A percentile compares a stretch with the other conserved stretches of the same genome.
These are phyloP conservation scores for Tapirus terrestris DNA, from an alignment of 2,113 vertebrate species.

Conservation along the genomic window DNA sequence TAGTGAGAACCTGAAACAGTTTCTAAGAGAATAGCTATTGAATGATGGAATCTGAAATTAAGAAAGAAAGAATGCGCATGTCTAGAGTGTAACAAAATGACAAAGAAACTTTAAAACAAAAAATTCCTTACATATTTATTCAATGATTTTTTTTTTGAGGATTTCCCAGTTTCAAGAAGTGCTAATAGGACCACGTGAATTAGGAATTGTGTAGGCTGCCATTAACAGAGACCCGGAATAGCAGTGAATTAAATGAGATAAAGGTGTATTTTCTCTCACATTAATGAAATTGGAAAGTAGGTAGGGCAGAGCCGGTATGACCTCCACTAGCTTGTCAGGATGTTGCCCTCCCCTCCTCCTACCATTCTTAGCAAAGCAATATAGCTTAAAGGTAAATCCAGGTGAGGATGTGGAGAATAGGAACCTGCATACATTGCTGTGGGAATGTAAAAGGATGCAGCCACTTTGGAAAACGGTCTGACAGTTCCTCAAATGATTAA, in stretches of 20 bases:
- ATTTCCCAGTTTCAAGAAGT: neutral
- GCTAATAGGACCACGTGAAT: neutral
- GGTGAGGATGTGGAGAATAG: neutral
- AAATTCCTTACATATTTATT: neutral
- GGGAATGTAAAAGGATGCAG: slow-evolving; percentile 2
- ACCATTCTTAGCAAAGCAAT: slow-evolving; percentile 18
- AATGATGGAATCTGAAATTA: neutral
- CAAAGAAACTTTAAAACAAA: neutral
- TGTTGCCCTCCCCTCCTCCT: neutral
- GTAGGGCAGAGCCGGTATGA: neutral
- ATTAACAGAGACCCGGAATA: neutral
- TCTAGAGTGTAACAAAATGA: neutral
- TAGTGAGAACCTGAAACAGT: neutral
- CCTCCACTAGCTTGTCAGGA: neutral
- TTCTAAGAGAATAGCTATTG: neutral
- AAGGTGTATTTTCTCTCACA: neutral
- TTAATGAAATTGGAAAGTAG: neutral
- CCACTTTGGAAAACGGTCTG: neutral
- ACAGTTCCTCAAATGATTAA: neutral
- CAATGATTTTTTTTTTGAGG: neutral
- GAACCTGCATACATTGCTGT: neutral
- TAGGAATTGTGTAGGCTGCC: neutral
- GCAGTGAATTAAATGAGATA: neutral
- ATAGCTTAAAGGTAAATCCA: neutral
- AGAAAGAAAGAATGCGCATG: neutral